Evolutionary conservation across 2,888 invertebrate genomes (phyloP).

Genomic region (Hesperia comma): DNA sequence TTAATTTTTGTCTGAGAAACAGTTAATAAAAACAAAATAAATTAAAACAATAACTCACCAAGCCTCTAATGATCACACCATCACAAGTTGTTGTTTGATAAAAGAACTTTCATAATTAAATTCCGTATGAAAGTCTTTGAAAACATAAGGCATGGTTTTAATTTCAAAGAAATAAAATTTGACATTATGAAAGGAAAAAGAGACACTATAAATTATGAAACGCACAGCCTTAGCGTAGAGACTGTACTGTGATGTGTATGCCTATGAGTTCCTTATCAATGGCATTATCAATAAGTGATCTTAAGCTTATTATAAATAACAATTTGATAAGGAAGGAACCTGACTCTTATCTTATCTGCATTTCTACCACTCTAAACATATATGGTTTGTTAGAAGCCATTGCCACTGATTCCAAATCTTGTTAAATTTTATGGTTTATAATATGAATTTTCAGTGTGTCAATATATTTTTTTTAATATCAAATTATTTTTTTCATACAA

Average conservation of each 20-base stretch:
- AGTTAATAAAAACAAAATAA: slow-evolving; percentile 49
- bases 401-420: slow-evolving; percentile 33
- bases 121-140: slow-evolving; percentile 69
- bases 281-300: slow-evolving; percentile 74
- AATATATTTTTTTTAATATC: too few species aligned
- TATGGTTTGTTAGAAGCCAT: slow-evolving; percentile 40
- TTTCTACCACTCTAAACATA: slow-evolving; percentile 61
- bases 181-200: slow-evolving; percentile 61
- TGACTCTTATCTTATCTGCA: slow-evolving; percentile 72
- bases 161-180: slow-evolving; percentile 60
- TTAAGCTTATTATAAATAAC: slow-evolving; percentile 78
- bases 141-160: slow-evolving; percentile 68
- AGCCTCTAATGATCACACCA: slow-evolving; percentile 54
- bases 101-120: slow-evolving; percentile 56
- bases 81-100: slow-evolving; percentile 69
- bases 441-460: background rate
- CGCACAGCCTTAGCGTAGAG: slow-evolving; percentile 59
- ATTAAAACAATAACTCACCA: slow-evolving; percentile 61
- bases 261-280: slow-evolving; percentile 67
- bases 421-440: background rate
- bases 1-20: slow-evolving; percentile 96
- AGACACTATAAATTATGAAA: slow-evolving; percentile 45
- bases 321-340: slow-evolving; percentile 72
- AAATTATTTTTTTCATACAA: too few species aligned
- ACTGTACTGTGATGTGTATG: slow-evolving; percentile 63